Conservation (phyloP, 2,113 vertebrate genomes). For the Talpa occidentalis region DNA sequence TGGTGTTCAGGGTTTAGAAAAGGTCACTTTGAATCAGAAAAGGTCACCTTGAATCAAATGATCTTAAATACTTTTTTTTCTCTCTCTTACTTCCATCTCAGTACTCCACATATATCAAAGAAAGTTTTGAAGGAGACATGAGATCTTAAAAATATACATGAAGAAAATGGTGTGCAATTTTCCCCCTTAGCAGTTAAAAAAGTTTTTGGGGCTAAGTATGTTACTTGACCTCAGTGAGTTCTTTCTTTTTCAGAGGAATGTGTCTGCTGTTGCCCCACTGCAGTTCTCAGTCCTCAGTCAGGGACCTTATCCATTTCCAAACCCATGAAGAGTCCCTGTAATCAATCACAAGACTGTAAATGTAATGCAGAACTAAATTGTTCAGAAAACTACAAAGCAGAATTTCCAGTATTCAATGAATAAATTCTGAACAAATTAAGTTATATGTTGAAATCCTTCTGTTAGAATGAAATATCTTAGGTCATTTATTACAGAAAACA, state of each 20-base stretch:
- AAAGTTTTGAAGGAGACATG: neutral
- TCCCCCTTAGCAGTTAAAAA: neutral
- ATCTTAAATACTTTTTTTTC: constrained; percentile 15
- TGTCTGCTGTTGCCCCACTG: neutral
- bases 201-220: no score
- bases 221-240: no score
- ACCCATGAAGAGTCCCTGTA: neutral
- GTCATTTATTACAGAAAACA: constrained; percentile 15
- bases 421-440: no score
- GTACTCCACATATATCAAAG: neutral
- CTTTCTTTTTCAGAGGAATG: neutral
- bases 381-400: neutral
- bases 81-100: neutral
- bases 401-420: no score
- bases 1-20: neutral
- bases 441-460: neutral
- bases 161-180: neutral
- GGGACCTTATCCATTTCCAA: neutral
- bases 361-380: neutral
- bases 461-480: neutral
- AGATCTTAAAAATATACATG: neutral
- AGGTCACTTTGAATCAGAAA: neutral
- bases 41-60: neutral
- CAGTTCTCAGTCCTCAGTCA: neutral
- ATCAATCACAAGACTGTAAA: neutral